phyloP scores from a whole-genome alignment of 1,140 invertebrate species.

The Phocides pigmalion region DNA sequence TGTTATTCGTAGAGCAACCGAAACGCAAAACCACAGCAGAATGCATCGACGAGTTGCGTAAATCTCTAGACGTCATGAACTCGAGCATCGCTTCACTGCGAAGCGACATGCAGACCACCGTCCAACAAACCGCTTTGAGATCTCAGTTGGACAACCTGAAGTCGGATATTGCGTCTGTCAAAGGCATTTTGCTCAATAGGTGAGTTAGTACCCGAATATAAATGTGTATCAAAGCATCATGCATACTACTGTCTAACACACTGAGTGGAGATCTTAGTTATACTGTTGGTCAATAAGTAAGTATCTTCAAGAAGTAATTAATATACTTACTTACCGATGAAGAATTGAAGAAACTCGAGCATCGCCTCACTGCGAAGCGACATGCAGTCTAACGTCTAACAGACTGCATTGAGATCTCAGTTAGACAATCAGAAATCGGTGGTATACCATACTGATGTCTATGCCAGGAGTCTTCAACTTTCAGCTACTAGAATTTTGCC shows the following conservation, averaged over 20 bases:
- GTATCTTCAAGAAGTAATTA: too few species aligned
- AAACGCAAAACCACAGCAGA: constrained; percentile 86
- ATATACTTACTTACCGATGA: too few species aligned
- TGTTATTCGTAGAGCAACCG: constrained; percentile 86
- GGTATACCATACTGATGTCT: too few species aligned
- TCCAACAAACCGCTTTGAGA: constrained; percentile 81
- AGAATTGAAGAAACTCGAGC: too few species aligned
- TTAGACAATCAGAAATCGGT: constrained; percentile 86
- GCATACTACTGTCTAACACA: constrained; percentile 68
- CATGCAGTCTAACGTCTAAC: constrained; percentile 62
- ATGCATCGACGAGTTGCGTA: constrained; percentile 86
- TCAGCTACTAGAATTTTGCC: too few species aligned
- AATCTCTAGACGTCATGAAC: constrained; percentile 86
- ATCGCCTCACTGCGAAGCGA: constrained; percentile 62
- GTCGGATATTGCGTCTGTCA: constrained; percentile 90
- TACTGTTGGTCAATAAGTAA: too few species aligned
- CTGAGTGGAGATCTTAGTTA: constrained; percentile 85
- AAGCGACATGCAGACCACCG: constrained; percentile 55
- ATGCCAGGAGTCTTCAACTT: too few species aligned
- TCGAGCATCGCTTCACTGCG: constrained; percentile 68
- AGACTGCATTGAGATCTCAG: constrained; percentile 84
- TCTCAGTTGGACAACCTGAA: constrained; percentile 89
- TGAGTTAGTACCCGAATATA: constrained; percentile 66
- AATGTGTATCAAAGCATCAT: constrained; percentile 53
- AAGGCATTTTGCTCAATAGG: constrained; percentile 90